Evolutionary conservation across 2,113 vertebrate species (phyloP), one percentile per base, ranked within the genome.

Genomic region (Lota lota): DNA sequence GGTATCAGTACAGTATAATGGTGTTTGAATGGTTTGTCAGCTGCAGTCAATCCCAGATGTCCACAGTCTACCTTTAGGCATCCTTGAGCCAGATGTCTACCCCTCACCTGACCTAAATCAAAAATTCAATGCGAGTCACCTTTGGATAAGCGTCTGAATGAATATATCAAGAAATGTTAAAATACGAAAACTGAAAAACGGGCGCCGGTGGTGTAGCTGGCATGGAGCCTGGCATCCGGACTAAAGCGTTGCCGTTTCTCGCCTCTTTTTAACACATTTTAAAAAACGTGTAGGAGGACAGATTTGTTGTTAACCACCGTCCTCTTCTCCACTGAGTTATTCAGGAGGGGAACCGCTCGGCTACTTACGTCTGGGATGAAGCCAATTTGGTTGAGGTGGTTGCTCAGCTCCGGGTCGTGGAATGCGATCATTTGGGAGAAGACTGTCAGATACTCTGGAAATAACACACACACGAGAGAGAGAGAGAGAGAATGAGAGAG

Each of bases 381-480:
- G 59, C 97, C 96, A 77, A 99, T 99, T 85, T 98, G 96, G 78
- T 98, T 99, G 64, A 99, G 94, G 85, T 99, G 97, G 87, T 98
- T 99, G 90, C 95, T 98, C 66, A 99, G 92, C 87, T 99, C 96
- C 4, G 97, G 97, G 88, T 99, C 97, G 40, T 99, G 97, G 90
- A 99, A 99, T 24, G 96, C 95, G 76, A 98, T 99, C 95, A 98
- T 97, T 88, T 99, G 97, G 76, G 97, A 99, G 90, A 99, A 99
- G 70, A 99, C 96, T 0, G 95, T 97, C 90, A 99, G 90, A 82
- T 99, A 99, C 80, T 99, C 97, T 99, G 92, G 81, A 88, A 87
- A 51, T 33, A 33, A 33, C 28, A 33, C 28, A 33, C 28, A 33
- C 28, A 6, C 28, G 28, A 6, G 28, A 47, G 10, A 47, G 40